Conservation (phyloP, 2,113 vertebrate species). For the Butorides virescens region DNA sequence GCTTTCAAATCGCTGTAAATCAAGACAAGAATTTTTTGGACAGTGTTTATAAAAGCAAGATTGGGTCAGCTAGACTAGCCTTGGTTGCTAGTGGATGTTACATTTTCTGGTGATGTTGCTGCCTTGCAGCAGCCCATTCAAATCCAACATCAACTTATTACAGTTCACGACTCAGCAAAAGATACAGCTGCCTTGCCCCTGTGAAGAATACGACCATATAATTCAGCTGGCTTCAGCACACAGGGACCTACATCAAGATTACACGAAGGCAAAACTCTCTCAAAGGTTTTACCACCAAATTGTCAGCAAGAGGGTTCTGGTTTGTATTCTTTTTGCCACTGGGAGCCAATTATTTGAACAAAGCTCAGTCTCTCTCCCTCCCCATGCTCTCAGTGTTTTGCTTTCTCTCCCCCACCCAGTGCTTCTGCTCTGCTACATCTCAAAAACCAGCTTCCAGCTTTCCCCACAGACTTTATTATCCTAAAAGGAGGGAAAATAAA, state of each 20-base stretch:
- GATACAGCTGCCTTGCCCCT: not conserved
- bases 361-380: not conserved
- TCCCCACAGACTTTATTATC: constrained; percentile 26
- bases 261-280: not conserved
- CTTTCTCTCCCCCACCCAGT: not conserved
- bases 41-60: not conserved
- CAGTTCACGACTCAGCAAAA: not conserved
- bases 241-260: not conserved
- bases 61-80: not conserved
- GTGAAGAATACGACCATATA: not conserved
- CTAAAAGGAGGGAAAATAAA: constrained; percentile 15
- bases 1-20: not conserved
- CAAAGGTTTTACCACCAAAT: constrained; percentile 38
- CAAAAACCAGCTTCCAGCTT: not conserved
- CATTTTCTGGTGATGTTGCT: not conserved
- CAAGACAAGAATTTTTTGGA: not conserved
- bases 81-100: not conserved
- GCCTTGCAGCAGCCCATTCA: not conserved
- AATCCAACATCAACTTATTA: not conserved
- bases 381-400: not conserved
- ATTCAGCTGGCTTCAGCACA: constrained; percentile 30
- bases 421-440: not conserved
- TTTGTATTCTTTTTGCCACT: not conserved
- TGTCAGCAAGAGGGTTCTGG: not conserved
- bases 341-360: constrained; percentile 47